These are phyloP conservation scores for Ciconia boyciana DNA, from an alignment of 2,113 vertebrate species.

Conservation along the genomic window DNA sequence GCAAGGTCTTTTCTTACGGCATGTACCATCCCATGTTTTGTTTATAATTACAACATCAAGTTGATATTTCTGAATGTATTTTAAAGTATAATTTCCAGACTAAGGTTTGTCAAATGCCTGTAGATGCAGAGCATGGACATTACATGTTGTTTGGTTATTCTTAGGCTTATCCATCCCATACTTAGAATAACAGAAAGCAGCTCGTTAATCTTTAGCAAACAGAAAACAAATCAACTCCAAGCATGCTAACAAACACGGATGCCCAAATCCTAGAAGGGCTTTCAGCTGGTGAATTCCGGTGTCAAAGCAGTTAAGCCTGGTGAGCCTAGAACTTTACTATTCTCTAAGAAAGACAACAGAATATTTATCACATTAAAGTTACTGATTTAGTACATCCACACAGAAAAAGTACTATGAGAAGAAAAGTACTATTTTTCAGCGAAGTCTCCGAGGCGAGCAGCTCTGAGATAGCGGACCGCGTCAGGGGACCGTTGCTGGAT, in stretches of 20 bases:
- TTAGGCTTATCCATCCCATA: background rate
- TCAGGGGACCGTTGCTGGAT: too few relatives aligned
- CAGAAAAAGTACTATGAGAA: background rate
- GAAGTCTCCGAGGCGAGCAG: too few relatives aligned
- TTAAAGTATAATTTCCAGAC: background rate
- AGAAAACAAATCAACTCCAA: background rate
- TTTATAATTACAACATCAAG: background rate
- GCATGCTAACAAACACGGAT: background rate
- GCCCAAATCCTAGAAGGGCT: background rate
- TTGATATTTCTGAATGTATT: background rate
- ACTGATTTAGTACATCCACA: background rate
- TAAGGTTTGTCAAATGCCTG: background rate
- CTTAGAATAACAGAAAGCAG: background rate
- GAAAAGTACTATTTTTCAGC: background rate
- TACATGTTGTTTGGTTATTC: background rate
- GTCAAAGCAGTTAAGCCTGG: background rate
- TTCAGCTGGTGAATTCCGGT: background rate
- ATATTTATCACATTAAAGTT: background rate
- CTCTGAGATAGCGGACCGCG: too few relatives aligned
- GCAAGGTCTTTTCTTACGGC: background rate
- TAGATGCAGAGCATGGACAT: background rate
- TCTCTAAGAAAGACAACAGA: background rate
- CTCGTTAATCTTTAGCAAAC: background rate
- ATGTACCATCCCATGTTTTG: background rate
- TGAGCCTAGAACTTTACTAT: background rate